A percentile compares a stretch with the other conserved stretches of the same genome.
These are phyloP conservation scores for Hylyphantes graminicola DNA, from an alignment of 1,140 invertebrate genomes.

Conservation along the genomic window DNA sequence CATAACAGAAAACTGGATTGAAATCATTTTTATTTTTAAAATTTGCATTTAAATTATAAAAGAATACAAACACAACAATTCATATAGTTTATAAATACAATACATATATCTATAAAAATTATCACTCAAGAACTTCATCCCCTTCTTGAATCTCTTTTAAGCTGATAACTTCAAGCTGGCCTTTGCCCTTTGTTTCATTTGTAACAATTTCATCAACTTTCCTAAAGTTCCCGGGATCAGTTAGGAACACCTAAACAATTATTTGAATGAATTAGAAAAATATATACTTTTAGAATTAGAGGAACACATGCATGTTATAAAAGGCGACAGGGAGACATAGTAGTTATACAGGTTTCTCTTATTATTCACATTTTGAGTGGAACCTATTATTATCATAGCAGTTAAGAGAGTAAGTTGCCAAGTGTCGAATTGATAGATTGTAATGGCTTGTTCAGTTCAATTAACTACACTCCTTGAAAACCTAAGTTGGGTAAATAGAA, in stretches of 20 bases:
- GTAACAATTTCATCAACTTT: slow-evolving; percentile 86
- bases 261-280: neutral
- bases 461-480: no score
- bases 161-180: slow-evolving; percentile 87
- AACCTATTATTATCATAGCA: no score
- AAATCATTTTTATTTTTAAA: slow-evolving; percentile 8
- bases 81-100: neutral
- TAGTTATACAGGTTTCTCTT: no score
- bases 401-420: no score
- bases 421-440: no score
- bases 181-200: slow-evolving; percentile 87
- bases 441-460: no score
- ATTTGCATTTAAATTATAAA: neutral
- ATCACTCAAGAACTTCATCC: slow-evolving; percentile 74
- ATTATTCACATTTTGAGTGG: no score
- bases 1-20: neutral
- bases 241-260: slow-evolving; percentile 77
- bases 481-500: no score
- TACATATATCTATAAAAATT: neutral
- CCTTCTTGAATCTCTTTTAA: slow-evolving; percentile 92
- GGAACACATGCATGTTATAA: no score
- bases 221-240: slow-evolving; percentile 93
- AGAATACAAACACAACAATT: neutral
- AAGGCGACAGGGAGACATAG: no score
- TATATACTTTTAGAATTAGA: neutral